A percentile compares a stretch with the other conserved stretches of the same genome.
phyloP scores from a whole-genome alignment of 2,888 invertebrate species.

The Cosmia pyralina region DNA sequence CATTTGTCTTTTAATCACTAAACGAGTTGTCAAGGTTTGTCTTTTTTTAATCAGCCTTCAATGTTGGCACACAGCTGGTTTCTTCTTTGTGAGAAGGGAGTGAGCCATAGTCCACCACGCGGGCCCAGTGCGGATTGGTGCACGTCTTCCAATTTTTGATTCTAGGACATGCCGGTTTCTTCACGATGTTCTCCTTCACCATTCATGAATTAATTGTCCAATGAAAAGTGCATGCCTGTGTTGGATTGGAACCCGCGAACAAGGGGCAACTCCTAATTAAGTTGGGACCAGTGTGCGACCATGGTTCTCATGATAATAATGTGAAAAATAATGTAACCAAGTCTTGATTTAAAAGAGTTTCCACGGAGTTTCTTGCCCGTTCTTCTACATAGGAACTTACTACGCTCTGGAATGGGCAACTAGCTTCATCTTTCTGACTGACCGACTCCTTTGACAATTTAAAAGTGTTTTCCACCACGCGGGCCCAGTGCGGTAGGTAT shows the following conservation, averaged over 20 bases:
- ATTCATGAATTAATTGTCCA: not conserved
- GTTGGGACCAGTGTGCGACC: not conserved
- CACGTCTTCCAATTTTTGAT: no score
- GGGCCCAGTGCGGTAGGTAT: no score
- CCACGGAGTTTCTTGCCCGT: not conserved
- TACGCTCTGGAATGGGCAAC: not conserved
- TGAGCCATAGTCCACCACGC: no score
- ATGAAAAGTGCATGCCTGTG: no score
- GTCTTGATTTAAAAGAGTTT: not conserved
- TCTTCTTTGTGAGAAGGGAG: no score
- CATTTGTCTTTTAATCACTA: not conserved
- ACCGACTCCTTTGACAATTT: not conserved
- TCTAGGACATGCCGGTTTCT: not conserved
- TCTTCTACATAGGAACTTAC: not conserved
- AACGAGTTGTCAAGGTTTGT: slow-evolving; percentile 2
- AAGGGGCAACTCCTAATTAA: not conserved
- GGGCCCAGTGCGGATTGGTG: no score
- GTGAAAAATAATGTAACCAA: no score
- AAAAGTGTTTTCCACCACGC: not conserved
- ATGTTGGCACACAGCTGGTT: not conserved
- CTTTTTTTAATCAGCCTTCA: not conserved
- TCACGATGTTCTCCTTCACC: not conserved
- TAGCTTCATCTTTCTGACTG: not conserved
- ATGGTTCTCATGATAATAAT: not conserved
- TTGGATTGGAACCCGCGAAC: not conserved